A percentile compares a stretch with the other conserved stretches of the same genome.
These are phyloP conservation scores for Hipposideros larvatus DNA, from an alignment of 2,797 vertebrate genomes.

Conservation along the genomic window DNA sequence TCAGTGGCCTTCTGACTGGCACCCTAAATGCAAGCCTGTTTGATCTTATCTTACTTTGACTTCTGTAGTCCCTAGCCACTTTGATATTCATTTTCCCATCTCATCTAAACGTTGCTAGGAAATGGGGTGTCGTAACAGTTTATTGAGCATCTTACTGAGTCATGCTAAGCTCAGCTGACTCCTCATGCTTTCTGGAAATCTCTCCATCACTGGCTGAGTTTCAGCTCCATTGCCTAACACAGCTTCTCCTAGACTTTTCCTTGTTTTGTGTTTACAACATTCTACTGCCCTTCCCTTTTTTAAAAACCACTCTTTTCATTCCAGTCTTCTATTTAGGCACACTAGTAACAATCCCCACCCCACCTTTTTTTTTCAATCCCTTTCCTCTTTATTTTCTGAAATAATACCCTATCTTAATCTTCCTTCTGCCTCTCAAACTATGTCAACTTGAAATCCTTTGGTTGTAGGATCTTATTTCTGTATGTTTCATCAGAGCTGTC, in stretches of 20 bases:
- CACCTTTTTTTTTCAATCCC: background rate
- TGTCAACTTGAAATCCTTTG: background rate
- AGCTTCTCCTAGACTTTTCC: background rate
- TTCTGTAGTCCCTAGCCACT: background rate
- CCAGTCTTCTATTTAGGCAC: background rate
- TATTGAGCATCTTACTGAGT: background rate
- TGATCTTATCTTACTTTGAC: background rate
- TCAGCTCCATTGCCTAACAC: background rate
- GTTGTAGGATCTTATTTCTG: background rate
- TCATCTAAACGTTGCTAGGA: background rate
- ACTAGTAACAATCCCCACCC: background rate
- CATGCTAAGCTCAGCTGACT: background rate
- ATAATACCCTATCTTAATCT: background rate
- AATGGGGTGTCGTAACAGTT: background rate
- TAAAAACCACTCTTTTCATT: background rate
- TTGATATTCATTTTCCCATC: background rate
- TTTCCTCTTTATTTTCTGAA: conserved; percentile 32
- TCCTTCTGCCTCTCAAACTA: background rate
- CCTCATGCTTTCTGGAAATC: background rate
- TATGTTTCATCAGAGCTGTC: background rate
- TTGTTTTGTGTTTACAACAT: background rate
- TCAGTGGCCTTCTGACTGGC: background rate
- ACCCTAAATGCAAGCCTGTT: background rate
- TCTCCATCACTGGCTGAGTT: background rate
- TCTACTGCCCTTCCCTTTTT: background rate